phyloP scores from a whole-genome alignment of 2,797 vertebrate genomes.

The Cirrhinus mrigala region DNA sequence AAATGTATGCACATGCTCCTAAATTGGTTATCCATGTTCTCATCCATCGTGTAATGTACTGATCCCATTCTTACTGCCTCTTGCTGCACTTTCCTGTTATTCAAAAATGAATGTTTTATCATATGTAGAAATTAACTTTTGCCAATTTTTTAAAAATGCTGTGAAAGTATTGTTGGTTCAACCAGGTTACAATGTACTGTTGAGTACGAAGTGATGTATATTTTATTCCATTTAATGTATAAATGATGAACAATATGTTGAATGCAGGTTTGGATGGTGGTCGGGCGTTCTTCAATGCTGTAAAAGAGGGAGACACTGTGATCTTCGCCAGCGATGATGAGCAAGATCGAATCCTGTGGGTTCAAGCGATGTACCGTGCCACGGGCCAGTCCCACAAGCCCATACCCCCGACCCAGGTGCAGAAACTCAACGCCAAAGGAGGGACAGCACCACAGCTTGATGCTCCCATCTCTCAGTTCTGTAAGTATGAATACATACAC shows the following conservation, averaged over 20 bases:
- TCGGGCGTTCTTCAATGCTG: constrained; percentile 95
- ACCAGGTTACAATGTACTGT: neutral
- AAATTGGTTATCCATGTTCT: too few relatives aligned
- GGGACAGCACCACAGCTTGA: constrained; percentile 93
- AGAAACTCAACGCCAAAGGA: constrained; percentile 96
- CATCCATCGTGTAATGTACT: neutral
- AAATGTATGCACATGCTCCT: neutral
- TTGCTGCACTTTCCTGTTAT: neutral
- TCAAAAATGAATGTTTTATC: neutral
- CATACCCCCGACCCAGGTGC: constrained; percentile 95
- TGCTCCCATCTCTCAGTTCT: constrained; percentile 98
- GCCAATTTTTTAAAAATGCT: neutral
- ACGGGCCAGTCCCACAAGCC: constrained; percentile 98
- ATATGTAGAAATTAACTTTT: neutral
- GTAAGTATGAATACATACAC: constrained; percentile 82
- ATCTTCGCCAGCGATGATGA: constrained; percentile 98
- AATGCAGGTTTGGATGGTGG: constrained; percentile 91
- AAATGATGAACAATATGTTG: neutral
- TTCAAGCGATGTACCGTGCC: constrained; percentile 98
- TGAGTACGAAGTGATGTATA: neutral
- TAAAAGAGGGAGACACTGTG: constrained; percentile 98
- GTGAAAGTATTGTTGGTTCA: neutral
- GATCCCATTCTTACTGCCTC: neutral
- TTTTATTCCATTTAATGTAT: neutral
- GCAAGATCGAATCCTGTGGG: constrained; percentile 97